Conservation (phyloP, 2,888 invertebrate genomes). For the Chrysolina americana region DNA sequence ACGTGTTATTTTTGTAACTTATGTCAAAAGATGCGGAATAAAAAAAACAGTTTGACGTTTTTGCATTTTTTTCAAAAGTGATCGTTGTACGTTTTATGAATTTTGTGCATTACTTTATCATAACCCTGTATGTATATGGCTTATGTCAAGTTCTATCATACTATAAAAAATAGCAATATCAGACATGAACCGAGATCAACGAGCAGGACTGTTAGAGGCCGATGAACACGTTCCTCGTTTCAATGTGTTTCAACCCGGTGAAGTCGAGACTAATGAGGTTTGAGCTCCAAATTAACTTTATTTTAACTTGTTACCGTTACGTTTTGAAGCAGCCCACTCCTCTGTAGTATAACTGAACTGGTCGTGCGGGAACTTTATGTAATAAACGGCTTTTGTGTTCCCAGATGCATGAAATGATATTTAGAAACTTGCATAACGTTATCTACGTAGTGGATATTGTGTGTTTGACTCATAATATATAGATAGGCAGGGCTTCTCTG, state of each 20-base stretch:
- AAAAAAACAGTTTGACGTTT: no score
- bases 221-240: background rate
- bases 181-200: background rate
- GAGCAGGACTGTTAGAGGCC: background rate
- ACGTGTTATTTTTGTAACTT: no score
- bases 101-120: no score
- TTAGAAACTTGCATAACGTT: slow-evolving; percentile 17
- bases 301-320: slow-evolving; percentile 9
- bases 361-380: slow-evolving; percentile 10
- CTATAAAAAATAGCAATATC: background rate
- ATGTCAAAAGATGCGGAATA: no score
- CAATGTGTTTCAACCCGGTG: background rate
- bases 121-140: no score
- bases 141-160: background rate
- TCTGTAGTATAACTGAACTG: background rate
- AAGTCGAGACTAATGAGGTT: slow-evolving; percentile 15
- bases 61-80: no score
- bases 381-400: slow-evolving; percentile 15
- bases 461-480: background rate
- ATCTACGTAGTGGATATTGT: slow-evolving; percentile 7
- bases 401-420: slow-evolving; percentile 23
- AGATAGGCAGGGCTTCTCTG: background rate
- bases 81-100: no score
- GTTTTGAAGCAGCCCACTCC: slow-evolving; percentile 2
- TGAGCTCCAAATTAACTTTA: slow-evolving; percentile 12